A percentile compares a stretch with the other conserved stretches of the same genome.
These are phyloP conservation scores for Anguilla obscura DNA, from an alignment of 2,797 vertebrate species.

Conservation along the genomic window DNA sequence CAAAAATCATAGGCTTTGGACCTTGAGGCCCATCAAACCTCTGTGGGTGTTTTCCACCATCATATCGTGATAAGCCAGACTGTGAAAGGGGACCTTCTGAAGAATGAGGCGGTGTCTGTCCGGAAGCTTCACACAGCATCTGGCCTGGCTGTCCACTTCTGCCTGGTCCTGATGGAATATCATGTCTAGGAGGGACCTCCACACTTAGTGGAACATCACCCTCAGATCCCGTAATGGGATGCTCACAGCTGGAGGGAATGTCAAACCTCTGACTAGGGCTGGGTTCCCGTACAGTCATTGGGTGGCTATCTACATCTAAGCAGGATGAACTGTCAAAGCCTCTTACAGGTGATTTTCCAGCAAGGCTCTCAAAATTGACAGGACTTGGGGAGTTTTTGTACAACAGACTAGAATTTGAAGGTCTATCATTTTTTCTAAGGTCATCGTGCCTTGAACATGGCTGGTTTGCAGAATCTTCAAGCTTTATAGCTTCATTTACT, in stretches of 20 bases:
- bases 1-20: slow-evolving; percentile 71
- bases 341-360: slow-evolving; percentile 66
- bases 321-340: slow-evolving; percentile 78
- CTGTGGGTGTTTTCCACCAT: slow-evolving; percentile 69
- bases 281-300: slow-evolving; percentile 58
- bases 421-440: slow-evolving; percentile 73
- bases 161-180: slow-evolving; percentile 66
- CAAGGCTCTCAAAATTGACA: slow-evolving; percentile 61
- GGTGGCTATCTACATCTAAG: slow-evolving; percentile 57
- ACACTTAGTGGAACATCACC: slow-evolving; percentile 46
- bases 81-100: slow-evolving; percentile 42
- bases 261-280: slow-evolving; percentile 71
- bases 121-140: slow-evolving; percentile 63
- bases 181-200: slow-evolving; percentile 66
- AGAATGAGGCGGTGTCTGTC: slow-evolving; percentile 66
- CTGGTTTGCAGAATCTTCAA: slow-evolving; percentile 63
- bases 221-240: slow-evolving; percentile 66
- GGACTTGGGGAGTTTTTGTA: slow-evolving; percentile 65
- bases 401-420: slow-evolving; percentile 59
- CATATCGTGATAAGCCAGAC: slow-evolving; percentile 66
- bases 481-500: slow-evolving; percentile 71
- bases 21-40: slow-evolving; percentile 76
- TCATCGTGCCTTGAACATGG: slow-evolving; percentile 55
- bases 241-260: slow-evolving; percentile 73
- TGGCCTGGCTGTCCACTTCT: slow-evolving; percentile 26